Evolutionary conservation across 2,797 vertebrate species (phyloP).

Genomic region (Myotis planiceps): DNA sequence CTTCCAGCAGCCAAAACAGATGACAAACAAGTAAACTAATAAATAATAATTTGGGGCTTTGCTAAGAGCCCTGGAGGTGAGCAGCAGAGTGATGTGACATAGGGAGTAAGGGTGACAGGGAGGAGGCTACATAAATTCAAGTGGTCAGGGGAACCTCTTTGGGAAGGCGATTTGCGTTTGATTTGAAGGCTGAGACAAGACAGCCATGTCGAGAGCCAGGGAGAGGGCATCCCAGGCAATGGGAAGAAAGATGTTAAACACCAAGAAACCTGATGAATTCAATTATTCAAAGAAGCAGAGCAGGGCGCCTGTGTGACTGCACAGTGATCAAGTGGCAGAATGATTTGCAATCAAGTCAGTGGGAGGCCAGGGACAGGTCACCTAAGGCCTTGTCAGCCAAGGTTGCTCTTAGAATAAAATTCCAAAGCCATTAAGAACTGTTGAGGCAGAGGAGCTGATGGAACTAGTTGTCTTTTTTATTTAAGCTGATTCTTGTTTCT

Average conservation of each 20-base stretch:
- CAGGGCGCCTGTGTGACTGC: neutral
- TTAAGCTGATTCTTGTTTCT: neutral
- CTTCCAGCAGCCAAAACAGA: neutral
- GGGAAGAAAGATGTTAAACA: neutral
- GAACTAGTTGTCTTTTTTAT: neutral
- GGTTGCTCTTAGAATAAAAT: neutral
- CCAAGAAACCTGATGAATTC: neutral
- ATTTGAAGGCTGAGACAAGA: neutral
- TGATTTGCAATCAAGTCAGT: neutral
- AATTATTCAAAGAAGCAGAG: neutral
- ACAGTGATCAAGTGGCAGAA: neutral
- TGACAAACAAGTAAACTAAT: neutral
- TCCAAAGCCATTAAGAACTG: neutral
- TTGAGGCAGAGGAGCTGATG: neutral
- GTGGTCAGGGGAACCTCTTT: neutral
- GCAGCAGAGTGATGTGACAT: neutral
- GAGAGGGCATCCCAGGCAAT: neutral
- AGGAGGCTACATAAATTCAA: neutral
- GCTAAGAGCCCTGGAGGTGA: neutral
- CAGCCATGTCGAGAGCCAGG: neutral
- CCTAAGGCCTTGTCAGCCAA: neutral
- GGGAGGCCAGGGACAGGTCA: neutral
- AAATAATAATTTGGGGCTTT: neutral
- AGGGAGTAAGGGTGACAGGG: too few species aligned
- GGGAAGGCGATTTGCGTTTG: neutral